Evolutionary conservation across 2,113 vertebrate genomes (phyloP), one percentile per base, ranked within the genome.

Genomic region (Fulmarus glacialis): DNA sequence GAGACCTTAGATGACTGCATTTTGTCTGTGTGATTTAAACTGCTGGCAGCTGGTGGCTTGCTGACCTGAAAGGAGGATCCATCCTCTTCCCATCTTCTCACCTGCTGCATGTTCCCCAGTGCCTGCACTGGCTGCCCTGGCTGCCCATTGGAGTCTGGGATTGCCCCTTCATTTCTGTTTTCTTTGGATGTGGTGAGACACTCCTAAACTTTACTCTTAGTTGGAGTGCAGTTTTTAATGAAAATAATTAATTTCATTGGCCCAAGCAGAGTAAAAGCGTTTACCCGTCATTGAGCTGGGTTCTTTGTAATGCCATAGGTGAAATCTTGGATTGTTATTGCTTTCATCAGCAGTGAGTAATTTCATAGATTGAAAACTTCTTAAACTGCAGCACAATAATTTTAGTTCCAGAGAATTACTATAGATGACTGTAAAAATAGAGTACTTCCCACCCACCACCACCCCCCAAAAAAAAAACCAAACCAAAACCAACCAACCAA

Each of bases 271-370:
- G 60, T 72, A 58, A 82, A 96, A 93, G 50, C 42, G 66, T 91
- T 89, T 95, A 38, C 21, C 27, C 8, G 5, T 81, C 80, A 88
- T 43, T 94, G 84, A 87, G 60, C 50, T 97, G 91, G 90, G 82
- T 91, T 96, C 26, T 86, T 81, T 82, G 92, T 82, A 88, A 52
- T 73, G 66, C 82, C 36, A 2, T 82, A 92, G 90, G 45, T 90
- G 78, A 82, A 79, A 59, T 64, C 58, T 97, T 91, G 89, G 60
- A 42, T 82, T 81, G 53, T 80, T 96, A 90, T 34, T 93, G 42
- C 62, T 93, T 91, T 95, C 77, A 91, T 96, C 72, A 90, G 77
- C 78, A 68, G 42, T 87, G 84, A 90, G 34, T 87, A 90, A 93
- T 91, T 67, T 70, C 32, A 18, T 58, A 85, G 72, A 87, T 15